Conservation (phyloP, 1,140 invertebrate species). For the Hyles euphorbiae region DNA sequence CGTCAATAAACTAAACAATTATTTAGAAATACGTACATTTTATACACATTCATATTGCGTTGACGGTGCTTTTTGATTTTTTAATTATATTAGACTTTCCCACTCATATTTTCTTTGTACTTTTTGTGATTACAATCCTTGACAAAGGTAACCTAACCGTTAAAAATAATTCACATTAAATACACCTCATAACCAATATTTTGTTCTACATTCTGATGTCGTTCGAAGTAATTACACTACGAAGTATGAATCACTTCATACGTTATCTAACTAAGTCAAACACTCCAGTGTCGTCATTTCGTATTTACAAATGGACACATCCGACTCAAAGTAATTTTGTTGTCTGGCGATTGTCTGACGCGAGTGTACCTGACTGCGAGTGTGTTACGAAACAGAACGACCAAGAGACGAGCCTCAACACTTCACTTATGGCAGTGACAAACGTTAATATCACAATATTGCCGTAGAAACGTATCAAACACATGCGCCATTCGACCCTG, state of each 20-base stretch:
- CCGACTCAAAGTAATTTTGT: slow-evolving; percentile 1
- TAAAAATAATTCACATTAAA: slow-evolving; percentile 48
- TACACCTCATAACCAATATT: slow-evolving; percentile 42
- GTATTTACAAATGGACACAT: slow-evolving; percentile 51
- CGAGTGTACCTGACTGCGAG: too few relatives aligned
- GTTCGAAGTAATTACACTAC: slow-evolving; percentile 50
- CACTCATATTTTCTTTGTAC: slow-evolving; percentile 58
- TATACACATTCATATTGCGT: slow-evolving; percentile 35
- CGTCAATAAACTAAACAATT: slow-evolving; percentile 30
- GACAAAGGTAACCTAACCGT: slow-evolving; percentile 47
- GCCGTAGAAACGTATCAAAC: too few relatives aligned
- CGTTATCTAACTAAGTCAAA: slow-evolving; percentile 33
- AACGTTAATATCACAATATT: too few relatives aligned
- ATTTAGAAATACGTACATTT: slow-evolving; percentile 43
- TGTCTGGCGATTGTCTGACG: too few relatives aligned
- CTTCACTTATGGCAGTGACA: too few relatives aligned
- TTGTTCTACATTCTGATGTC: slow-evolving; percentile 55
- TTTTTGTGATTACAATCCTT: slow-evolving; percentile 48
- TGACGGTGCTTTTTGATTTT: slow-evolving; percentile 29
- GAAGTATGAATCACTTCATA: slow-evolving; percentile 44
- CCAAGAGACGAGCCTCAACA: too few relatives aligned
- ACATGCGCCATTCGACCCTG: too few relatives aligned
- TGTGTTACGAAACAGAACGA: too few relatives aligned
- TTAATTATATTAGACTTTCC: slow-evolving; percentile 34
- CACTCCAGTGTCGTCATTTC: slow-evolving; percentile 28